Conservation (phyloP, 2,797 vertebrate genomes). For the Muscicapa striata region DNA sequence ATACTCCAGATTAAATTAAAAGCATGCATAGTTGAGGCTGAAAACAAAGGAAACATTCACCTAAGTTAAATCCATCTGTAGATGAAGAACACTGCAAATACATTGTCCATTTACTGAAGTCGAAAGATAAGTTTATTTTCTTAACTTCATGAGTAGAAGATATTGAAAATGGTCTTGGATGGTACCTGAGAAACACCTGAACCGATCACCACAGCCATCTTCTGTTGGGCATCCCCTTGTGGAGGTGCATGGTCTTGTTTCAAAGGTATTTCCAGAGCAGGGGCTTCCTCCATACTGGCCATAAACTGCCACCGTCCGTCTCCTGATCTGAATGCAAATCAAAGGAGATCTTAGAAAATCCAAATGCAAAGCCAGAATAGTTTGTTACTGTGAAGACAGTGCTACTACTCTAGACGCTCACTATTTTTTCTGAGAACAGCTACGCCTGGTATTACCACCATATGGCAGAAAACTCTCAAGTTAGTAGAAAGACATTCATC, state of each 20-base stretch:
- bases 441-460: not conserved
- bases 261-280: conserved; percentile 80
- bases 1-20: not conserved
- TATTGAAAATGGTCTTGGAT: not conserved
- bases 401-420: not conserved
- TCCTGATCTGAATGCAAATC: conserved; percentile 79
- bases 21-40: accelerated
- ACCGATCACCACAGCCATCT: conserved; percentile 85
- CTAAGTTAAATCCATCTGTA: not conserved
- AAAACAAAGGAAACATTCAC: not conserved
- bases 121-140: not conserved
- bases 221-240: conserved; percentile 82
- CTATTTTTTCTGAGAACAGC: not conserved
- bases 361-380: not conserved
- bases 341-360: not conserved
- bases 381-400: not conserved
- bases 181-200: conserved; percentile 89
- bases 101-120: not conserved
- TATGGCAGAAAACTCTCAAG: not conserved
- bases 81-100: not conserved
- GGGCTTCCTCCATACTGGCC: conserved; percentile 85
- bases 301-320: conserved; percentile 78
- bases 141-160: not conserved
- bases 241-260: conserved; percentile 81
- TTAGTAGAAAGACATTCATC: not conserved